Evolutionary conservation across 2,888 invertebrate genomes (phyloP), one percentile per base, ranked within the genome.

Genomic region (Drosophila imparisetae): DNA sequence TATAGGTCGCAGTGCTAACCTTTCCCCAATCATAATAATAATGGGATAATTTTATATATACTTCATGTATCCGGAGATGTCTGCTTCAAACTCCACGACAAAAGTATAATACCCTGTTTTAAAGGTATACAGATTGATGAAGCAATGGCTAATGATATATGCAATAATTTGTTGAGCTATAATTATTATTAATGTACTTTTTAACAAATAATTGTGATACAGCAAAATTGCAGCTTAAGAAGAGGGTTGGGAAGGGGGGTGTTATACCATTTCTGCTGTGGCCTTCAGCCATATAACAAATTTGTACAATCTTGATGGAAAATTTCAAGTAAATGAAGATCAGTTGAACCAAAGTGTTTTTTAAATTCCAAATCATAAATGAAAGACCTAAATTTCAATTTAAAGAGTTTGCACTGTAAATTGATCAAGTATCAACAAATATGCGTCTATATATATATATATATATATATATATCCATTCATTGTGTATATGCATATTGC

Each of bases 211-310:
- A 1, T 21, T 21, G 1, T 21, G 45, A 7, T 24, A 24, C 15
- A 8, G 0, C 21, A 7, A 7, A 15, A 21, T 24, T 45, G 4
- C 13, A 45, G n/a, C 11, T 40, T 40, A 21, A 21, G 0, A 0
- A 4, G n/a, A 0, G n/a, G 1, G 10, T 0, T 30, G 30, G 8
- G 0, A 30, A 4, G n/a, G 0, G 38, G 4, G 4, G 10, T 1
- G 8, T 38, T 38, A n/a, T n/a, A 3, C 18, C 18, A 38, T 38
- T 8, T 8, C n/a, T 38, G 4, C 10, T 10, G 38, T 8, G 6
- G 13, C 13, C 21, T 42, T 21, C 3, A 21, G 6, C 13, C 6
- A 42, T 21, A 21, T 21, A 21, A 1, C 11, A 21, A 42, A 45
- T 6, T 4, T 21, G 1, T 0, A 45, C 45, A 45, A 45, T 21